Evolutionary conservation across 2,113 vertebrate species (phyloP).

Genomic region (Grantiella picta): DNA sequence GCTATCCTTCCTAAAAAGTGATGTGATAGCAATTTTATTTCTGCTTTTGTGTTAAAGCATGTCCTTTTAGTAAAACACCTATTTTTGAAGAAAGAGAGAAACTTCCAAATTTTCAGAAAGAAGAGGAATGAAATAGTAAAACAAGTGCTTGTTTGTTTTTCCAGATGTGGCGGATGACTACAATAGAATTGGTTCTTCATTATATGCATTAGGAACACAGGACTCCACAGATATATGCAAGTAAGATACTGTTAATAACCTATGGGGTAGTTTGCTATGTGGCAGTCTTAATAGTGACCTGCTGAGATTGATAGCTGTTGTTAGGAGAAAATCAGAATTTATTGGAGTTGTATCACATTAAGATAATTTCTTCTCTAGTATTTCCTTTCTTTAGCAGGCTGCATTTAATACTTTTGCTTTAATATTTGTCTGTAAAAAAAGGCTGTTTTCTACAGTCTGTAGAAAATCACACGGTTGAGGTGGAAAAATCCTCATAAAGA

Average conservation of each 20-base stretch:
- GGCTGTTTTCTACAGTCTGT: not conserved
- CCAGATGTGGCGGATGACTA: constrained; percentile 94
- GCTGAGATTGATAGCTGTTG: not conserved
- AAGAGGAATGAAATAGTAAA: constrained; percentile 18
- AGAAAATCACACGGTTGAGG: not conserved
- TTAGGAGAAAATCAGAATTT: not conserved
- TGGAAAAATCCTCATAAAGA: not conserved
- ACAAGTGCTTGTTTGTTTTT: constrained; percentile 51
- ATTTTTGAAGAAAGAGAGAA: not conserved
- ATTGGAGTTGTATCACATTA: not conserved
- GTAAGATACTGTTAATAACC: constrained; percentile 74
- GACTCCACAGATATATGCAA: constrained; percentile 98
- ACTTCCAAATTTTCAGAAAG: not conserved
- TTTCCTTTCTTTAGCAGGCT: not conserved
- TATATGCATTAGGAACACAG: constrained; percentile 94
- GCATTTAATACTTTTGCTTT: not conserved
- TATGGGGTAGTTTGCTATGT: not conserved
- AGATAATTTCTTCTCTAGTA: not conserved
- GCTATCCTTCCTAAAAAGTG: not conserved
- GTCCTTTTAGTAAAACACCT: not conserved
- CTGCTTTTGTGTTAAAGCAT: not conserved
- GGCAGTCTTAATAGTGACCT: not conserved
- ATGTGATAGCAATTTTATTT: not conserved
- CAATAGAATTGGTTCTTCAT: constrained; percentile 96
- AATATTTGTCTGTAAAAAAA: not conserved